Evolutionary conservation across 2,888 invertebrate species (phyloP).

Genomic region (Coecobrya sp.): DNA sequence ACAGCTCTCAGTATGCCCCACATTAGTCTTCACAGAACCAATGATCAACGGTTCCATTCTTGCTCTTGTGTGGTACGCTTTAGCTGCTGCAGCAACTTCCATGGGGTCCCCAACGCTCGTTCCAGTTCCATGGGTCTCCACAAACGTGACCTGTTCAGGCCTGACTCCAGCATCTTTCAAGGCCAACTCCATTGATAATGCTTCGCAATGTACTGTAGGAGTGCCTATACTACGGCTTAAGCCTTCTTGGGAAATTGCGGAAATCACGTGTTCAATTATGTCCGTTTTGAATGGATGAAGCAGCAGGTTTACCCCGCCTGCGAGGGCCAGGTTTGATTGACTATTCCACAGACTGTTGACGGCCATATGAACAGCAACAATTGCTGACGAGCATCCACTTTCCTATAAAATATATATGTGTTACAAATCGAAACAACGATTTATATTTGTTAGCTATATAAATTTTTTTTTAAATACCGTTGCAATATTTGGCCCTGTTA

Average conservation of each 20-base stretch:
- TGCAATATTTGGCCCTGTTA: too few relatives aligned
- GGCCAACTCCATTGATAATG: constrained; percentile 67
- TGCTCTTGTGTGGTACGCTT: constrained; percentile 45
- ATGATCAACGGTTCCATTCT: constrained; percentile 38
- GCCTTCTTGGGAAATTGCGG: constrained; percentile 64
- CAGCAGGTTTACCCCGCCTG: too few relatives aligned
- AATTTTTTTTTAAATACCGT: too few relatives aligned
- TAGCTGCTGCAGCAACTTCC: constrained; percentile 65
- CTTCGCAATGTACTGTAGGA: constrained; percentile 62
- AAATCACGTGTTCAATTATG: too few relatives aligned
- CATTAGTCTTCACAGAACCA: constrained; percentile 80
- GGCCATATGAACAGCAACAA: too few relatives aligned
- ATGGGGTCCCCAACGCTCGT: constrained; percentile 74
- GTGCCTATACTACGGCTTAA: constrained; percentile 48
- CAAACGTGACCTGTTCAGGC: constrained; percentile 82
- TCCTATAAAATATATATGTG: too few relatives aligned
- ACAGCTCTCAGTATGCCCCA: constrained; percentile 80
- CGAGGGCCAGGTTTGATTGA: too few relatives aligned
- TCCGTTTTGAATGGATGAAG: too few relatives aligned
- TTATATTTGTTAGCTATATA: too few relatives aligned
- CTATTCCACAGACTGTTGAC: too few relatives aligned
- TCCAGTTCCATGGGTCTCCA: constrained; percentile 68
- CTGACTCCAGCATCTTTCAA: constrained; percentile 91
- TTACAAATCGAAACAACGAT: too few relatives aligned
- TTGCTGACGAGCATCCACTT: too few relatives aligned